phyloP scores from a whole-genome alignment of 37 sponge, comb jelly and placozoan species.

The Dysidea cf. avara region DNA sequence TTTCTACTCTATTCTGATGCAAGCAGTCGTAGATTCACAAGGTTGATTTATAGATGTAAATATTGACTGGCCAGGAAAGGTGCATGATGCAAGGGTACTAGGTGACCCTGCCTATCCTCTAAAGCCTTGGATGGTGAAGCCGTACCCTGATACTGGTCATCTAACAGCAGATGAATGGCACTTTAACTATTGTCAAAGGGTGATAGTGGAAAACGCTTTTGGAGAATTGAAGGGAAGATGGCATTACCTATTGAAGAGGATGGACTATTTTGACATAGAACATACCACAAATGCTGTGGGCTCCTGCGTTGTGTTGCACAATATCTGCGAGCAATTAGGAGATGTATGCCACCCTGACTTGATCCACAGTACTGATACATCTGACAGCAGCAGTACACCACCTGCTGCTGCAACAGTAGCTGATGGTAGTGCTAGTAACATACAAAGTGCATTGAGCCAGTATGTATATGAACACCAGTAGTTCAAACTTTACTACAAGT shows the following conservation, averaged over 20 bases:
- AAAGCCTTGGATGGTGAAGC: constrained; percentile 43
- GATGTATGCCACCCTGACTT: constrained; percentile 17
- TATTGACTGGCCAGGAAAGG: constrained; percentile 42
- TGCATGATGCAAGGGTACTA: no score
- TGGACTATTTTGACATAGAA: constrained; percentile 4
- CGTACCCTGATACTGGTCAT: constrained; percentile 21
- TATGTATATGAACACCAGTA: no score
- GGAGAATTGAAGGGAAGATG: constrained; percentile 52
- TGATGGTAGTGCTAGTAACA: no score
- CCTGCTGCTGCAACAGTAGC: no score
- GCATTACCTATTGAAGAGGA: constrained; percentile 26
- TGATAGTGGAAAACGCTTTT: constrained; percentile 53
- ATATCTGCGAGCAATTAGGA: constrained; percentile 22
- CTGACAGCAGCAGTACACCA: no score
- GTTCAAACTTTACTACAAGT: no score
- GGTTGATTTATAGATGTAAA: constrained; percentile 21
- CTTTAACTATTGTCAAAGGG: no score
- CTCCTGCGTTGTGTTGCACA: constrained; percentile 25
- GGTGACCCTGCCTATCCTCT: no score
- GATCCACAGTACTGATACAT: no score
- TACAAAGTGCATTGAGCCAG: no score
- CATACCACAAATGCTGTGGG: constrained; percentile 15
- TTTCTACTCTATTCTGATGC: constrained; percentile 32
- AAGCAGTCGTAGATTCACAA: no score
- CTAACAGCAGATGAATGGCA: no score